These are phyloP conservation scores for Tamandua tetradactyla DNA, from an alignment of 2,797 vertebrate species.

Conservation along the genomic window DNA sequence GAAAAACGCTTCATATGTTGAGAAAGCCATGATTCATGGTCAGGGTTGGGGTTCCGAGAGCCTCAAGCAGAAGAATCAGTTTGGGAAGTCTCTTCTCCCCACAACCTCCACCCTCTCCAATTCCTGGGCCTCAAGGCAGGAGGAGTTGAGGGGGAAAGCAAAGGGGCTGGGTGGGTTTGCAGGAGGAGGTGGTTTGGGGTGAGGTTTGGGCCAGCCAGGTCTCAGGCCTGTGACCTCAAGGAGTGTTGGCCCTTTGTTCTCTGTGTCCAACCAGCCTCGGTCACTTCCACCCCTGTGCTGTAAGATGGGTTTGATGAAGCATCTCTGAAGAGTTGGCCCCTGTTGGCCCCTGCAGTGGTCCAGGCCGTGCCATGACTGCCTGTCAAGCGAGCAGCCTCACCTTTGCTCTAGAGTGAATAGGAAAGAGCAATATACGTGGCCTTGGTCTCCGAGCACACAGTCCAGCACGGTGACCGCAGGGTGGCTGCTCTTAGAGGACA, in stretches of 20 bases:
- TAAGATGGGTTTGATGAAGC: neutral
- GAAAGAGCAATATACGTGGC: neutral
- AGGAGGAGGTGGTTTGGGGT: neutral
- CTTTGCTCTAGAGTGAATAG: neutral
- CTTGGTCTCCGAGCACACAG: neutral
- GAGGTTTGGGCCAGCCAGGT: neutral
- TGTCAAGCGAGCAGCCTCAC: neutral
- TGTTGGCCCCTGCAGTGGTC: neutral
- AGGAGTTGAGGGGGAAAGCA: neutral
- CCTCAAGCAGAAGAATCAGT: neutral
- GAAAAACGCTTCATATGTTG: neutral
- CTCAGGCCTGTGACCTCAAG: neutral
- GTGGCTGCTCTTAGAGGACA: neutral
- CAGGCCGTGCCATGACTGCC: neutral
- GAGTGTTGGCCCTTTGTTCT: neutral
- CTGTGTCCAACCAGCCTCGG: neutral
- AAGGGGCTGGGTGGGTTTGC: neutral
- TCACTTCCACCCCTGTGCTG: neutral
- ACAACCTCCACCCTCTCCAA: neutral
- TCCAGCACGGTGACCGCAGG: rapidly evolving
- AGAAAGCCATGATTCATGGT: neutral
- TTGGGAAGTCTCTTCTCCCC: neutral
- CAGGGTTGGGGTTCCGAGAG: neutral
- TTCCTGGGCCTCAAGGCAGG: neutral
- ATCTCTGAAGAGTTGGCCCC: neutral